A percentile compares a stretch with the other conserved stretches of the same genome.
Conservation (phyloP, 1,140 invertebrate genomes). For the Spodoptera frugiperda region DNA sequence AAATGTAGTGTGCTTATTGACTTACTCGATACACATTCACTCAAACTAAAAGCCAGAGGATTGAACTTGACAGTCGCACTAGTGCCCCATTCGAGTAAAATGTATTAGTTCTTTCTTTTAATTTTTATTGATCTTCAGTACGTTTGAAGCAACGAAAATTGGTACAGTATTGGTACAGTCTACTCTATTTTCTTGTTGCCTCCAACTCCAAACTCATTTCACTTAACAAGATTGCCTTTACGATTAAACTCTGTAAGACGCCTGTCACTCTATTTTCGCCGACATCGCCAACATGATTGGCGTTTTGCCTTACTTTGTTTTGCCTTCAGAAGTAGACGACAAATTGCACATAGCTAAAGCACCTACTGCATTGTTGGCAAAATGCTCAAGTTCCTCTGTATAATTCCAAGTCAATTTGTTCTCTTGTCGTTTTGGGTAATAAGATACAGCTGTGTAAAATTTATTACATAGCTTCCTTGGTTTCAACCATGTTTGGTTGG, state of each 20-base stretch:
- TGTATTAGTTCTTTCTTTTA: too few species aligned
- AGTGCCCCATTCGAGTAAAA: too few species aligned
- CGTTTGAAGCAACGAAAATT: too few species aligned
- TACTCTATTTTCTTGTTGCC: too few species aligned
- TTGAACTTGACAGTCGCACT: too few species aligned
- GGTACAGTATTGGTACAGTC: too few species aligned
- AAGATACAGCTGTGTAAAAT: neutral
- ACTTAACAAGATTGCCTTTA: neutral
- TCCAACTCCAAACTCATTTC: neutral
- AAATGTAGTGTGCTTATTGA: too few species aligned
- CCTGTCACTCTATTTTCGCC: constrained; percentile 56
- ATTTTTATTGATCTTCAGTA: too few species aligned
- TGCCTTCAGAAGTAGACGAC: neutral
- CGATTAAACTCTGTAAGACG: neutral
- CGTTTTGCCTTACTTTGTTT: constrained; percentile 48
- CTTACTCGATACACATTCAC: too few species aligned
- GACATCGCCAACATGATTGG: constrained; percentile 52
- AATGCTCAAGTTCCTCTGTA: neutral
- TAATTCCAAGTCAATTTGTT: constrained; percentile 4
- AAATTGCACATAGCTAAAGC: neutral
- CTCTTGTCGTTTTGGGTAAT: neutral
- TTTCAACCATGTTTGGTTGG: neutral
- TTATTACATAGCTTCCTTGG: neutral
- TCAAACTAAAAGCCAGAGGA: too few species aligned
- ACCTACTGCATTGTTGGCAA: neutral